Evolutionary conservation across 2,888 invertebrate species (phyloP).

Genomic region (Hydropsyche betteni): DNA sequence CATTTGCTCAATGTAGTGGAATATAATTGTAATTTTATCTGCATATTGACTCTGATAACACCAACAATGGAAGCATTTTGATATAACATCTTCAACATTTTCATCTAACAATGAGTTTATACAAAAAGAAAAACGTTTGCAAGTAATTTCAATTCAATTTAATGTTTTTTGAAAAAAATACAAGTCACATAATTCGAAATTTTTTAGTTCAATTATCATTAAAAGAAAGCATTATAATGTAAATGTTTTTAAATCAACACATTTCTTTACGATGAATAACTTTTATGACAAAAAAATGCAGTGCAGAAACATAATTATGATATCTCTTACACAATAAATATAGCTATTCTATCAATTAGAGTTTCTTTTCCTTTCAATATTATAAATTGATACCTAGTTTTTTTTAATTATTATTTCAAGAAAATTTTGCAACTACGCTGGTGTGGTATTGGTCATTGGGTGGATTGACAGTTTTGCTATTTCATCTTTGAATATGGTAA

Average conservation of each 20-base stretch:
- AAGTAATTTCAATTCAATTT: neutral
- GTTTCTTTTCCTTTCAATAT: too few relatives aligned
- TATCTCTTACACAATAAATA: too few relatives aligned
- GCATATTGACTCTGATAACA: slow-evolving; percentile 1
- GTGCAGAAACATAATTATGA: too few relatives aligned
- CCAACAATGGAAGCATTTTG: neutral
- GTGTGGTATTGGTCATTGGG: slow-evolving; percentile 39
- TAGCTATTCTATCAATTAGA: too few relatives aligned
- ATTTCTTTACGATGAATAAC: too few relatives aligned
- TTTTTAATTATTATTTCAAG: too few relatives aligned
- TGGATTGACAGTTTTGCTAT: slow-evolving; percentile 60
- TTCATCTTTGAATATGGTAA: slow-evolving; percentile 82
- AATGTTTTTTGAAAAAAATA: neutral
- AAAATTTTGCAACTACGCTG: neutral
- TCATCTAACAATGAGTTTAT: neutral
- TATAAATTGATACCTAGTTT: too few relatives aligned
- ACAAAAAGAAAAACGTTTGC: neutral
- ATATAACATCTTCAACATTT: neutral
- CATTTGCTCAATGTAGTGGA: slow-evolving; percentile 28
- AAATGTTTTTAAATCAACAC: too few relatives aligned
- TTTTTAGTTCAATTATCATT: too few relatives aligned
- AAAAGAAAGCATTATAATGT: too few relatives aligned
- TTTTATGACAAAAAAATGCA: too few relatives aligned
- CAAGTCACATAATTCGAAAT: too few relatives aligned
- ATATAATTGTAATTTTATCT: slow-evolving; percentile 7